phyloP scores from a whole-genome alignment of 2,113 vertebrate species.

The Hydropotes inermis region DNA sequence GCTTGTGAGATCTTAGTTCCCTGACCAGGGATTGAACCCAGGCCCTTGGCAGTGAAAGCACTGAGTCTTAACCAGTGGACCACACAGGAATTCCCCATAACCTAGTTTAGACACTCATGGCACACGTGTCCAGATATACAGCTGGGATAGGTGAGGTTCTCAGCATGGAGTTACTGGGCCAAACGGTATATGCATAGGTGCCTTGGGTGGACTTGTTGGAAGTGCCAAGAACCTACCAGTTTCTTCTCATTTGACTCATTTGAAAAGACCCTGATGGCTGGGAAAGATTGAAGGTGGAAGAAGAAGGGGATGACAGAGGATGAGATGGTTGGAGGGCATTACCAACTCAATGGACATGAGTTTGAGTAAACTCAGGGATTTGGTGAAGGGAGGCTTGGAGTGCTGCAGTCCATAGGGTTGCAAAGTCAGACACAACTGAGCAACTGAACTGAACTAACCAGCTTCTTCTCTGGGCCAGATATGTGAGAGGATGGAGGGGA shows the following conservation, averaged over 20 bases:
- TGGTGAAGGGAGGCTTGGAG: neutral
- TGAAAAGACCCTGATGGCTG: neutral
- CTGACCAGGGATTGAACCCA: neutral
- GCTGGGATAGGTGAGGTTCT: neutral
- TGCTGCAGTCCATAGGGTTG: neutral
- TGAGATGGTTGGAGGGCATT: neutral
- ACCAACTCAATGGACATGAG: neutral
- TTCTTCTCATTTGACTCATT: neutral
- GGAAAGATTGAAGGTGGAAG: neutral
- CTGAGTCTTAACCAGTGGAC: neutral
- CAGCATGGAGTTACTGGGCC: neutral
- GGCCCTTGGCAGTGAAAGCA: neutral
- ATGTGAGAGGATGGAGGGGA: neutral
- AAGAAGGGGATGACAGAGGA: neutral
- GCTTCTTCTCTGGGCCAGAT: neutral
- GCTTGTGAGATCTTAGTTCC: neutral
- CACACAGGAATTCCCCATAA: neutral
- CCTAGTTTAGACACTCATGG: neutral
- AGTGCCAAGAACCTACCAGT: neutral
- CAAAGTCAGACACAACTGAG: neutral
- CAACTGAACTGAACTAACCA: neutral
- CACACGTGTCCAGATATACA: fast-evolving
- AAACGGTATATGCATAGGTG: fast-evolving
- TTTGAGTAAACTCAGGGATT: neutral
- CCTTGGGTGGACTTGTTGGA: neutral